These are phyloP conservation scores for Amphipyra tragopoginis DNA, from an alignment of 2,888 invertebrate genomes.

Conservation along the genomic window DNA sequence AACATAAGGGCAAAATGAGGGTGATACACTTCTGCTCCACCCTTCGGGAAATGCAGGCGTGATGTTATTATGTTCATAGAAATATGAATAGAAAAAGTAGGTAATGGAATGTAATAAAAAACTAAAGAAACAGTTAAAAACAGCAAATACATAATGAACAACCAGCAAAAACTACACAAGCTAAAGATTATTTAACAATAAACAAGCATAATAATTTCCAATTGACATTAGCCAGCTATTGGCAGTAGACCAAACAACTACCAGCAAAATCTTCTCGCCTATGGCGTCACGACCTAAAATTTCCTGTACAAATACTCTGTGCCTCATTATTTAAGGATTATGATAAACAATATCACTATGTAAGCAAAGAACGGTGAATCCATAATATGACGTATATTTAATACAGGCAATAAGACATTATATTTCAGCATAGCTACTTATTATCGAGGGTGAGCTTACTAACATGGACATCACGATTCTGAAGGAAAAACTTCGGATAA, in stretches of 20 bases:
- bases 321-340: conserved; percentile 27
- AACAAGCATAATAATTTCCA: not conserved
- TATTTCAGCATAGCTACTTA: conserved; percentile 62
- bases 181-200: too few species aligned
- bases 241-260: not conserved
- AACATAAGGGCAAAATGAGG: too few species aligned
- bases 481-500: conserved; percentile 67
- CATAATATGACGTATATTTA: conserved; percentile 34
- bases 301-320: not conserved
- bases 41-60: too few species aligned
- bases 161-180: not conserved
- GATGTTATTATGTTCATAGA: too few species aligned
- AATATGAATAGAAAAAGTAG: too few species aligned
- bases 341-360: conserved; percentile 19
- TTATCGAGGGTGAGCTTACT: conserved; percentile 59
- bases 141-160: too few species aligned
- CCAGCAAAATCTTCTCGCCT: not conserved
- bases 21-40: too few species aligned
- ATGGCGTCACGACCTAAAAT: not conserved
- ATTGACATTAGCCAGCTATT: not conserved
- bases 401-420: conserved; percentile 61
- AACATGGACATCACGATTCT: conserved; percentile 67
- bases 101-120: too few species aligned
- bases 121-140: too few species aligned
- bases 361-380: conserved; percentile 41